Conservation (phyloP, 2,888 invertebrate species). For the Drosophila nr. fundita region DNA sequence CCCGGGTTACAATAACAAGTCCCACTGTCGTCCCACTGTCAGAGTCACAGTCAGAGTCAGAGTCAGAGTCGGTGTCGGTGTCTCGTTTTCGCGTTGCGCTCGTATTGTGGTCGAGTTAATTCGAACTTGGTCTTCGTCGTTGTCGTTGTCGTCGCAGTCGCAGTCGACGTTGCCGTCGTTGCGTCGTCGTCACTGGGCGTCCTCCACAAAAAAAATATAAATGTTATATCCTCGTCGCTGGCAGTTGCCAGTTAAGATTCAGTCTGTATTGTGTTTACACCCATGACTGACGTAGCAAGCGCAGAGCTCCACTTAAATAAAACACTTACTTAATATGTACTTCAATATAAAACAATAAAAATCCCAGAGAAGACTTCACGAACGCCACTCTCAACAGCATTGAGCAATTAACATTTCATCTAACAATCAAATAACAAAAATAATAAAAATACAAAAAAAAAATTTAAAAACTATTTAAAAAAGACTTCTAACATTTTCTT, state of each 20-base stretch:
- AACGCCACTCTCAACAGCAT: slow-evolving; percentile 18
- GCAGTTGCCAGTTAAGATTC: slow-evolving; percentile 69
- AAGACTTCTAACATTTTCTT: slow-evolving; percentile 45
- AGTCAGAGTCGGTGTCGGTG: slow-evolving; percentile 8
- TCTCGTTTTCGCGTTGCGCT: slow-evolving; percentile 52
- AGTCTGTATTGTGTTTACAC: slow-evolving; percentile 84
- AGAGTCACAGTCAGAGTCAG: slow-evolving; percentile 1
- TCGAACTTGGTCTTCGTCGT: slow-evolving; percentile 65
- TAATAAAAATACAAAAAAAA: slow-evolving; percentile 10
- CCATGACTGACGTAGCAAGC: slow-evolving; percentile 82
- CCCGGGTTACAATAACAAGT: slow-evolving; percentile 21
- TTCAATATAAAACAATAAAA: slow-evolving; percentile 52
- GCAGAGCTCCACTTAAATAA: slow-evolving; percentile 57
- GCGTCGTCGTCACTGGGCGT: slow-evolving; percentile 44
- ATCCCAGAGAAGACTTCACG: slow-evolving; percentile 8
- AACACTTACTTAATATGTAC: slow-evolving; percentile 53
- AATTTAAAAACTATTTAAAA: slow-evolving; percentile 8
- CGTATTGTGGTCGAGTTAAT: slow-evolving; percentile 77
- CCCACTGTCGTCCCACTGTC: slow-evolving; percentile 15
- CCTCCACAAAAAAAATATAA: slow-evolving; percentile 30
- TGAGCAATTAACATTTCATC: slow-evolving; percentile 16
- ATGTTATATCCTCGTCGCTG: slow-evolving; percentile 36
- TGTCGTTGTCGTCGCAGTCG: slow-evolving; percentile 18
- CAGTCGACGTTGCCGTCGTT: slow-evolving; percentile 11
- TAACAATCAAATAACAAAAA: slow-evolving; percentile 16